Evolutionary conservation across 2,113 vertebrate species (phyloP).

Genomic region (Hippotragus niger): DNA sequence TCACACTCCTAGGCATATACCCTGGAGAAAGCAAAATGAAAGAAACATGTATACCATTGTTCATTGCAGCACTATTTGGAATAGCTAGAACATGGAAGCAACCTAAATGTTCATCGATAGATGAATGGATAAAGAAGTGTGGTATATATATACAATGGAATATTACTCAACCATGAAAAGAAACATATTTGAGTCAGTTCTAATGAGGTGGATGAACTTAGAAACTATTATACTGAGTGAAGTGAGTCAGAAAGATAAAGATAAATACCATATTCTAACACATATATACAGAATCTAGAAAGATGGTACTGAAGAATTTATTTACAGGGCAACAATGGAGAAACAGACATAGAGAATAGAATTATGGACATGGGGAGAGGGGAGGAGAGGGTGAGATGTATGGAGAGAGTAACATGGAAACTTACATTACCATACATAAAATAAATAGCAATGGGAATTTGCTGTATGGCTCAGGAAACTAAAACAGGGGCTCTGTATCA

Average conservation of each 20-base stretch:
- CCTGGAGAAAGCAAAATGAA: not conserved
- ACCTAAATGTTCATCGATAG: fast-evolving
- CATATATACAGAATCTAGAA: not conserved
- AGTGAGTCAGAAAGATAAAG: not conserved
- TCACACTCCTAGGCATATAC: not conserved
- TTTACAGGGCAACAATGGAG: not conserved
- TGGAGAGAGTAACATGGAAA: not conserved
- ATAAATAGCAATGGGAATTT: not conserved
- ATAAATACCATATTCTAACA: not conserved
- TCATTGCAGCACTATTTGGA: not conserved
- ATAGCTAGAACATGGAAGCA: not conserved
- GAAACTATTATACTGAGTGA: not conserved
- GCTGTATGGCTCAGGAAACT: not conserved
- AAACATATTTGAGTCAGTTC: not conserved
- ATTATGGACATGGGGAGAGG: not conserved
- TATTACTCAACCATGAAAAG: not conserved
- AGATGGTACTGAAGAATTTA: not conserved
- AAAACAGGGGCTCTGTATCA: not conserved
- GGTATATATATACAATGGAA: not conserved
- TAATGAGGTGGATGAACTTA: not conserved
- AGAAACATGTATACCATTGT: not conserved
- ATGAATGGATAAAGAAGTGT: not conserved
- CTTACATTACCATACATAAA: not conserved
- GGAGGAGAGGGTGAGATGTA: not conserved
- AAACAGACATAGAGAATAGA: not conserved